These are phyloP conservation scores for Alviniconcha marisindica DNA, from an alignment of 1,140 invertebrate genomes.

Conservation along the genomic window DNA sequence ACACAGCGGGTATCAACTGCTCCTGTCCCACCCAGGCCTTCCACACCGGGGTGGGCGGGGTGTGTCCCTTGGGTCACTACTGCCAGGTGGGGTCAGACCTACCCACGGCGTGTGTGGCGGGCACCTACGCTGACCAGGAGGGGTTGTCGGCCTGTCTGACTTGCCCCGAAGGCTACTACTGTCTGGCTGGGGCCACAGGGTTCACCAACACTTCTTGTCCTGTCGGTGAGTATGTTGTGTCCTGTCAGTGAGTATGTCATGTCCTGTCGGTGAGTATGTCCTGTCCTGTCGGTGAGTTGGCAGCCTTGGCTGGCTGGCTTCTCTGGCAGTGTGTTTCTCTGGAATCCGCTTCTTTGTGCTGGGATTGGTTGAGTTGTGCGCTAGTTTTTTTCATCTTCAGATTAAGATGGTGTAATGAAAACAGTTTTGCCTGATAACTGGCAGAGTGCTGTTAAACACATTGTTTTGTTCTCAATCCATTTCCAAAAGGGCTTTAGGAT, in stretches of 20 bases:
- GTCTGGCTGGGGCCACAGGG: constrained; percentile 60
- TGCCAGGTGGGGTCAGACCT: constrained; percentile 62
- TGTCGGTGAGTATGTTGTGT: constrained; percentile 50
- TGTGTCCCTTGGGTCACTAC: constrained; percentile 71
- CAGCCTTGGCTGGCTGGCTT: too few species aligned
- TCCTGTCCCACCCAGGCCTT: constrained; percentile 59
- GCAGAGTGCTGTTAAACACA: too few species aligned
- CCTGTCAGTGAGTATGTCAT: background rate
- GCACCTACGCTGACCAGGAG: constrained; percentile 64
- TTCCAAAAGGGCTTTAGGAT: too few species aligned
- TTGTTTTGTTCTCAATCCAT: too few species aligned
- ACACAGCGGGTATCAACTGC: constrained; percentile 57
- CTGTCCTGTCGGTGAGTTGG: background rate
- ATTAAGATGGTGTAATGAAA: too few species aligned
- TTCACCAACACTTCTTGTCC: constrained; percentile 61
- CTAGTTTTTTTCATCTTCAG: too few species aligned
- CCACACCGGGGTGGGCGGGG: constrained; percentile 67
- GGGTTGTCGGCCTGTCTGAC: constrained; percentile 58
- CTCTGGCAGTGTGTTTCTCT: too few species aligned
- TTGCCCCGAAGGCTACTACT: constrained; percentile 68
- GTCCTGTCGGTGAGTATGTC: background rate
- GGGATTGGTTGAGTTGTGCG: too few species aligned
- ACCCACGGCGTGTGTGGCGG: constrained; percentile 62
- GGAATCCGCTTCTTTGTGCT: too few species aligned
- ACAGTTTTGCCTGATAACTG: too few species aligned